Conservation (phyloP, 2,113 vertebrate species). For the Podarcis cretensis region DNA sequence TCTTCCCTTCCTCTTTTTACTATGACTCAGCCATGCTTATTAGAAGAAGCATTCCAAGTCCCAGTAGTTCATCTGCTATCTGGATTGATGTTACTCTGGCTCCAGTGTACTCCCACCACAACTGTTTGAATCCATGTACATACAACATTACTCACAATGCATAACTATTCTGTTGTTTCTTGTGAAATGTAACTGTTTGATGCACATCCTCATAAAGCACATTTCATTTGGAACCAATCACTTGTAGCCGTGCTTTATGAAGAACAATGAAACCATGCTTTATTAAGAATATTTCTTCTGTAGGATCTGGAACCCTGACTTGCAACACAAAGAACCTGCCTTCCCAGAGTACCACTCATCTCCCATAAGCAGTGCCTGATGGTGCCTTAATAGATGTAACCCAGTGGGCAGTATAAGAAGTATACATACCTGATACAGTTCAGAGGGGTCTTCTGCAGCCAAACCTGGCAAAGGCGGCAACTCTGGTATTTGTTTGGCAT, state of each 20-base stretch:
- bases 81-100: too few species aligned
- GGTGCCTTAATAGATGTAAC: background rate
- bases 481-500: slow-evolving; percentile 38
- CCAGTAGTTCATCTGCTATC: too few species aligned
- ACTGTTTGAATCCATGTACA: too few species aligned
- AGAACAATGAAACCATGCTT: background rate
- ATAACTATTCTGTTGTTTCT: too few species aligned
- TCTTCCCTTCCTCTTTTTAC: too few species aligned
- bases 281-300: background rate
- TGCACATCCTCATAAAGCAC: too few species aligned
- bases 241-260: background rate
- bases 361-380: background rate
- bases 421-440: slow-evolving; percentile 77
- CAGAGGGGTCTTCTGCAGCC: slow-evolving; percentile 65
- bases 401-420: background rate
- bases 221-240: too few species aligned
- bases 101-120: too few species aligned
- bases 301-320: background rate
- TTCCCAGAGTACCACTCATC: background rate
- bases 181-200: too few species aligned
- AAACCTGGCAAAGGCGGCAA: slow-evolving; percentile 61
- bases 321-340: background rate
- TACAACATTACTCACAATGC: too few species aligned
- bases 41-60: too few species aligned
- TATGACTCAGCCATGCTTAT: too few species aligned